These are phyloP conservation scores for Drosophila triauraria DNA, from an alignment of 1,140 invertebrate genomes.

Conservation along the genomic window DNA sequence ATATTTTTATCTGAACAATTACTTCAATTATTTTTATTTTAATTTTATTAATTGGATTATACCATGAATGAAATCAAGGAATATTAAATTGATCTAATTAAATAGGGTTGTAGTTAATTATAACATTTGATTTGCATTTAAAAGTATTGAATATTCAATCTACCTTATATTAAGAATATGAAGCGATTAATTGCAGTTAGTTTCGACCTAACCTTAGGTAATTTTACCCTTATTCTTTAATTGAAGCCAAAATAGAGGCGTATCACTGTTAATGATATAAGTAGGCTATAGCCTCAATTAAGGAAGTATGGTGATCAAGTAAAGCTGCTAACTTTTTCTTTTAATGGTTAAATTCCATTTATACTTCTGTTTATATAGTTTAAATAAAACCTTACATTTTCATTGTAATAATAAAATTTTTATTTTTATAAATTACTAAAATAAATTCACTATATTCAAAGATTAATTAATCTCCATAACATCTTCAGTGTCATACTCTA, in stretches of 20 bases:
- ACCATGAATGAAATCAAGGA: constrained; percentile 88
- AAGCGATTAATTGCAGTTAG: constrained; percentile 86
- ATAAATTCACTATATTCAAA: constrained; percentile 70
- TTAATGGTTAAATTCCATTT: too few relatives aligned
- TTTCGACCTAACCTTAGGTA: constrained; percentile 87
- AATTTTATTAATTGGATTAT: constrained; percentile 87
- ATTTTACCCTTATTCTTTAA: constrained; percentile 38
- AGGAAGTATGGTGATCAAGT: too few relatives aligned
- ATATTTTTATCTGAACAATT: constrained; percentile 84
- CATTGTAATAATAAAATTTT: constrained; percentile 86
- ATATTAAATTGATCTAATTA: constrained; percentile 87
- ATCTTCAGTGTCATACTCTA: constrained; percentile 88
- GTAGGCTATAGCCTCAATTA: too few relatives aligned
- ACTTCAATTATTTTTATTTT: constrained; percentile 86
- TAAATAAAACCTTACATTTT: constrained; percentile 87
- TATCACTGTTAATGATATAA: too few relatives aligned
- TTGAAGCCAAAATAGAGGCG: too few relatives aligned
- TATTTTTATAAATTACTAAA: constrained; percentile 85
- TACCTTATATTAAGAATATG: constrained; percentile 86
- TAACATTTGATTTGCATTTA: constrained; percentile 87
- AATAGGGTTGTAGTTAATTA: constrained; percentile 87
- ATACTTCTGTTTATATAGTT: constrained; percentile 87
- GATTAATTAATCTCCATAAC: constrained; percentile 85
- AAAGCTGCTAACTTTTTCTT: too few relatives aligned
- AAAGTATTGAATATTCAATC: constrained; percentile 41